Evolutionary conservation across 1,140 invertebrate genomes (phyloP), one percentile per base, ranked within the genome.

Genomic region (Amphibalanus amphitrite): DNA sequence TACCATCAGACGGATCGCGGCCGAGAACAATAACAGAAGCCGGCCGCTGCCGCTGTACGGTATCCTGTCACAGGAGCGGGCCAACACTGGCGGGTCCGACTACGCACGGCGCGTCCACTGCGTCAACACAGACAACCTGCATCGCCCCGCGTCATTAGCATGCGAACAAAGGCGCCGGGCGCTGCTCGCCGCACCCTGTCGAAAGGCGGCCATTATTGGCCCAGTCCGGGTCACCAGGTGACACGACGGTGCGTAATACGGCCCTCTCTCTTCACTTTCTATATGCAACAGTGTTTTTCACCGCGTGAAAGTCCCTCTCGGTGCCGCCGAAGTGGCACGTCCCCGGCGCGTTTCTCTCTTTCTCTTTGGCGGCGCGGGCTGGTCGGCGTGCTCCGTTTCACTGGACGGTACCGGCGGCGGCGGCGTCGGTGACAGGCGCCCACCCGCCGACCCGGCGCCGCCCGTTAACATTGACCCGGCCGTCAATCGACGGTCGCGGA

Each of bases 241-340:
- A 59, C 47, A 59, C 47, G 20, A 8, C 13, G 10, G 23, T 59
- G 47, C 47, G 47, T 59, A 59, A 59, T 20, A 59, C 47, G 23
- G 47, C 47, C 47, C 47, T 59, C 47, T 59, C 47, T 59, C 47
- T 59, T 59, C 47, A 59, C 47, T 59, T 59, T 59, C 47, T 59
- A 59, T 59, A 59, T 59, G 47, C 47, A 59, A 59, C 47, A 59
- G 47, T 59, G 47, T 59, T 59, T 59, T 59, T 59, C 47, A 59
- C 47, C 20, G 47, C 47, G 47, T 59, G 47, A 59, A 59, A 59
- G 47, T 59, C 47, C 47, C 47, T 59, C 47, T 59, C 4, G 4
- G 47, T 20, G 6, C 10, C 47, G 20, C 13, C 1, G 20, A 59
- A 59, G 47, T 59, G 47, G 47, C 47, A 59, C 47, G 47, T 23